phyloP scores from a whole-genome alignment of 2,888 invertebrate genomes.

The Oxycera nigricornis region DNA sequence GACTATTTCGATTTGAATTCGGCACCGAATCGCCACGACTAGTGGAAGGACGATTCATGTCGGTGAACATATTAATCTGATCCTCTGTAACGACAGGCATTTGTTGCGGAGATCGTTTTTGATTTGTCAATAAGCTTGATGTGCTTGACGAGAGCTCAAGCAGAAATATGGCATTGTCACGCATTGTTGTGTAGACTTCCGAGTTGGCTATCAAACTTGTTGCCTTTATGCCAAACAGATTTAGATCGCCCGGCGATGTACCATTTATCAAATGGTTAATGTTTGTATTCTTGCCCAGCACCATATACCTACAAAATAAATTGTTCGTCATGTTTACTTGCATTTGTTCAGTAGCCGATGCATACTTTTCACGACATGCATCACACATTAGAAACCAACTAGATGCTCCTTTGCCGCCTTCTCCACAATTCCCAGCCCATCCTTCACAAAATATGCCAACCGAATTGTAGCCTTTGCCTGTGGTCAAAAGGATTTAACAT shows the following conservation, averaged over 20 bases:
- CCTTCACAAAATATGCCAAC: constrained; percentile 86
- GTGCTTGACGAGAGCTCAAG: constrained; percentile 83
- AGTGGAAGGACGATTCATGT: constrained; percentile 60
- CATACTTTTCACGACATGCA: constrained; percentile 82
- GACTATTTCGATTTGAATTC: constrained; percentile 54
- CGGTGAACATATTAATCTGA: constrained; percentile 56
- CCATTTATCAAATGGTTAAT: constrained; percentile 57
- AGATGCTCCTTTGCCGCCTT: constrained; percentile 78
- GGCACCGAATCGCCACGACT: constrained; percentile 57
- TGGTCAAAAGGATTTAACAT: not conserved
- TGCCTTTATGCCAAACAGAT: constrained; percentile 59
- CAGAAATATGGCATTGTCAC: constrained; percentile 93
- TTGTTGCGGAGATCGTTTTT: constrained; percentile 58
- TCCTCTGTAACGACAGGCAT: constrained; percentile 61
- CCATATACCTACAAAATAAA: constrained; percentile 52
- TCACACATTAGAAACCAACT: constrained; percentile 95
- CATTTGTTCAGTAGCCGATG: no score
- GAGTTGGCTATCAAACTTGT: constrained; percentile 59
- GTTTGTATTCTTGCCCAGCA: constrained; percentile 59
- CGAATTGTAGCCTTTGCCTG: constrained; percentile 85
- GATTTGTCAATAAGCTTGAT: constrained; percentile 48
- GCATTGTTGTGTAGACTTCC: constrained; percentile 71
- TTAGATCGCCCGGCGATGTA: constrained; percentile 60
- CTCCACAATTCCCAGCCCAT: constrained; percentile 89
- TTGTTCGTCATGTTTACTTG: no score